A percentile compares a stretch with the other conserved stretches of the same genome.
These are phyloP conservation scores for Tychaedon coryphoeus DNA, from an alignment of 2,113 vertebrate species.

Conservation along the genomic window DNA sequence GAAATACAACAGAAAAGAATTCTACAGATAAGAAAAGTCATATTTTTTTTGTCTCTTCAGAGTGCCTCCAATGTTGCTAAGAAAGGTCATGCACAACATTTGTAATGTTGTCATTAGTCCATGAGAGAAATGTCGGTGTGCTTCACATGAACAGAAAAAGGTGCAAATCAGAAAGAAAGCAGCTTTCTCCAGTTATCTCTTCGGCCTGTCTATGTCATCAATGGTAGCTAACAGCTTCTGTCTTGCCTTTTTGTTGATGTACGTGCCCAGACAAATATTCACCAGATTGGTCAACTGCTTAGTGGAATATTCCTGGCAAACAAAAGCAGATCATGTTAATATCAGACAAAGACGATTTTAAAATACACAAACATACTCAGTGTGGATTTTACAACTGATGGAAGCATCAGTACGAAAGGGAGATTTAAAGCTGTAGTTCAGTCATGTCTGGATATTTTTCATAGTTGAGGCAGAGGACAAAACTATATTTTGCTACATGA, in stretches of 20 bases:
- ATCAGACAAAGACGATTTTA: background rate
- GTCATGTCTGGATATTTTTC: background rate
- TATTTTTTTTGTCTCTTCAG: background rate
- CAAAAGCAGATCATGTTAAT: conserved; percentile 38
- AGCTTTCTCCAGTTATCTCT: conserved; percentile 81
- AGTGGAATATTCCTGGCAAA: conserved; percentile 93
- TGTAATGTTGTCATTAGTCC: conserved; percentile 11
- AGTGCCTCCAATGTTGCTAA: background rate
- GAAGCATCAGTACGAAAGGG: background rate
- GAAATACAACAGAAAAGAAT: background rate
- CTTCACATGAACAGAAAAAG: background rate
- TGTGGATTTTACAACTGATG: background rate
- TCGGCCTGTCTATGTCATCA: conserved; percentile 93
- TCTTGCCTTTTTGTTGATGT: conserved; percentile 98
- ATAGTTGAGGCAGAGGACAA: background rate
- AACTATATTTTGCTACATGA: background rate
- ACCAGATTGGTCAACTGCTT: conserved; percentile 97
- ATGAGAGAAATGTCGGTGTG: background rate
- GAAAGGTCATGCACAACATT: conserved; percentile 54
- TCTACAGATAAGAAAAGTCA: conserved; percentile 22
- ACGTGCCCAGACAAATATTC: conserved; percentile 94
- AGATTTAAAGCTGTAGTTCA: background rate
- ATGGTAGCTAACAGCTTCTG: conserved; percentile 95
- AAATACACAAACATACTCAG: background rate
- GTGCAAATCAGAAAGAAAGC: background rate